Evolutionary conservation across 1,140 invertebrate species (phyloP).

Genomic region (Heliconius eleuchia): DNA sequence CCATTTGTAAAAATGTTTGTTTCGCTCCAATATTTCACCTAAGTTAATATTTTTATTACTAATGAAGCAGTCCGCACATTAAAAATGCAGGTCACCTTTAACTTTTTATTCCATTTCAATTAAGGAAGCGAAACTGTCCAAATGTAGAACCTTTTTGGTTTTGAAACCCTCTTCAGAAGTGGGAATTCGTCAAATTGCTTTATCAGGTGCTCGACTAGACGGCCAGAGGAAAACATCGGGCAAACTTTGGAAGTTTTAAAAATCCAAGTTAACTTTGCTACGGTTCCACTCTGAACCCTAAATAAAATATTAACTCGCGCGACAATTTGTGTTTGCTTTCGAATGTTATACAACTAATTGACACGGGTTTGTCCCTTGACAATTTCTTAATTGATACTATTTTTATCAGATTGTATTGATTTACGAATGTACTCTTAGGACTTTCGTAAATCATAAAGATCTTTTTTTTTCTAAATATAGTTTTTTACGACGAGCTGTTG

Average conservation of each 20-base stretch:
- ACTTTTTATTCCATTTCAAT: constrained; percentile 63
- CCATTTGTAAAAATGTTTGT: constrained; percentile 30
- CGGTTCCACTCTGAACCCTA: constrained; percentile 45
- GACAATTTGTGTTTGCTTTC: constrained; percentile 58
- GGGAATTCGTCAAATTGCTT: constrained; percentile 74
- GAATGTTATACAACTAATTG: constrained; percentile 63
- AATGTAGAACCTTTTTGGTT: constrained; percentile 55
- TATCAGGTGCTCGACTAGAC: constrained; percentile 67
- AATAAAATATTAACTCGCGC: constrained; percentile 72
- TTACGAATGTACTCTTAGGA: not conserved
- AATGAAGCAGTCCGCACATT: constrained; percentile 38
- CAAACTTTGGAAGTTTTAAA: constrained; percentile 77
- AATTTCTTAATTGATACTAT: constrained; percentile 49
- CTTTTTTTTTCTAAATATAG: no score
- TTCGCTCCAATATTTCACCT: not conserved
- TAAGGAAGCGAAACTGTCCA: constrained; percentile 52
- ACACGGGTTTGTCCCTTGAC: constrained; percentile 53
- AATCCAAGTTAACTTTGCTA: constrained; percentile 74
- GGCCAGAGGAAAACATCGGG: constrained; percentile 50
- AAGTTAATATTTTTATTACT: constrained; percentile 4
- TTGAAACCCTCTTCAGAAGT: constrained; percentile 75
- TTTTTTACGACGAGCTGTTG: no score
- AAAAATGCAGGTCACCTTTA: constrained; percentile 57
- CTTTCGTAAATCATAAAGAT: not conserved
- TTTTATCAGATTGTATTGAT: not conserved